A percentile compares a stretch with the other conserved stretches of the same genome.
These are phyloP conservation scores for Lepilemur ruficaudatus DNA, from an alignment of 2,797 vertebrate species.

Conservation along the genomic window DNA sequence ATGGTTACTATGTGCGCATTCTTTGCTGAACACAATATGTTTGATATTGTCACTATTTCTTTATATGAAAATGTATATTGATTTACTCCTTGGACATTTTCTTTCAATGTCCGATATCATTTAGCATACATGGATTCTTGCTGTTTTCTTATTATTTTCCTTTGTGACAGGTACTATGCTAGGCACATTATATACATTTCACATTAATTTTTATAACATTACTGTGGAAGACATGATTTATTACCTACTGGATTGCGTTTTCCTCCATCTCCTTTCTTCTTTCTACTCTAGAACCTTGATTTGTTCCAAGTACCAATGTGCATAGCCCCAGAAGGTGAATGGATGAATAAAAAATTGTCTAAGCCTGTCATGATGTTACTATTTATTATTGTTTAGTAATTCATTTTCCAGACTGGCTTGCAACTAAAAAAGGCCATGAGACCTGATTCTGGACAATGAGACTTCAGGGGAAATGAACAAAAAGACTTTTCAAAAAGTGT, in stretches of 20 bases:
- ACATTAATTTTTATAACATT: background rate
- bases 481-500: background rate
- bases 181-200: background rate
- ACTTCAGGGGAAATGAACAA: background rate
- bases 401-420: background rate
- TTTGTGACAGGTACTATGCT: background rate
- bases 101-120: background rate
- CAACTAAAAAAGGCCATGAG: background rate
- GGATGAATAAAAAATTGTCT: background rate
- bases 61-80: background rate
- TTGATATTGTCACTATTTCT: background rate
- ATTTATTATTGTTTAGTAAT: background rate
- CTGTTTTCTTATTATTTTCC: background rate
- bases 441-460: background rate
- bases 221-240: background rate
- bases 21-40: background rate
- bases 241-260: background rate
- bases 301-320: background rate
- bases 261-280: background rate
- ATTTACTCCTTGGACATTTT: background rate
- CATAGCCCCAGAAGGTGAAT: background rate
- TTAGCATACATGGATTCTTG: background rate
- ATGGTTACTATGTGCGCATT: background rate
- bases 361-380: background rate
- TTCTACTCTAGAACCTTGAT: background rate